Conservation (phyloP, 2,797 vertebrate species). For the Cynopterus sphinx region DNA sequence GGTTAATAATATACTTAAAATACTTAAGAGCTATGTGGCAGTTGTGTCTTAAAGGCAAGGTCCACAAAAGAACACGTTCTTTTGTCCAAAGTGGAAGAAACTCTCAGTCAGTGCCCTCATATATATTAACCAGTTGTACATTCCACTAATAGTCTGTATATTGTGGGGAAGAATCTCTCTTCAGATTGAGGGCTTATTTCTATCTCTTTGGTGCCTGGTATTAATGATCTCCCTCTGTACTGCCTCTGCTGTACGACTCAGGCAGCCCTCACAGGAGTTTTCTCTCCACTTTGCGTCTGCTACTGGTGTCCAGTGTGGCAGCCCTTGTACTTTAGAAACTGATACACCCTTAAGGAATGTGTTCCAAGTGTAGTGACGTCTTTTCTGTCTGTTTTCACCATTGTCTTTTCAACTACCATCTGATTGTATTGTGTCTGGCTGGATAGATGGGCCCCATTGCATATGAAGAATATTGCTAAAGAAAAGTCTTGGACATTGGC, state of each 20-base stretch:
- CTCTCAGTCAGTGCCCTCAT: background rate
- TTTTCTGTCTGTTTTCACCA: background rate
- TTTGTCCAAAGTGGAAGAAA: slow-evolving; percentile 17
- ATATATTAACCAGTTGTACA: background rate
- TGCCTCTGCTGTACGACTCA: background rate
- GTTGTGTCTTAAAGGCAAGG: slow-evolving; percentile 24
- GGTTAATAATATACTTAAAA: slow-evolving; percentile 37
- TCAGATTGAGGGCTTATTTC: background rate
- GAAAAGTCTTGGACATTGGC: background rate
- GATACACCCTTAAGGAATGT: background rate
- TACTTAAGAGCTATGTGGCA: background rate
- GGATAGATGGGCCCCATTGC: fast-evolving
- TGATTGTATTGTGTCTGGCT: background rate
- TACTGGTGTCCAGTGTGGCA: fast-evolving
- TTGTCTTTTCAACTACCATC: background rate
- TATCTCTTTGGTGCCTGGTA: background rate
- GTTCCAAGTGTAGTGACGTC: background rate
- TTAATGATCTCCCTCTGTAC: background rate
- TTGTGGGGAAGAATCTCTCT: background rate
- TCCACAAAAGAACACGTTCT: background rate
- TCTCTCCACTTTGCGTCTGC: background rate
- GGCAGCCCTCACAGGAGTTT: background rate
- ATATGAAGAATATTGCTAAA: background rate
- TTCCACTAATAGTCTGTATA: background rate
- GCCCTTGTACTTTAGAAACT: background rate